These are phyloP conservation scores for Tetrao urogallus DNA, from an alignment of 2,113 vertebrate genomes.

Conservation along the genomic window DNA sequence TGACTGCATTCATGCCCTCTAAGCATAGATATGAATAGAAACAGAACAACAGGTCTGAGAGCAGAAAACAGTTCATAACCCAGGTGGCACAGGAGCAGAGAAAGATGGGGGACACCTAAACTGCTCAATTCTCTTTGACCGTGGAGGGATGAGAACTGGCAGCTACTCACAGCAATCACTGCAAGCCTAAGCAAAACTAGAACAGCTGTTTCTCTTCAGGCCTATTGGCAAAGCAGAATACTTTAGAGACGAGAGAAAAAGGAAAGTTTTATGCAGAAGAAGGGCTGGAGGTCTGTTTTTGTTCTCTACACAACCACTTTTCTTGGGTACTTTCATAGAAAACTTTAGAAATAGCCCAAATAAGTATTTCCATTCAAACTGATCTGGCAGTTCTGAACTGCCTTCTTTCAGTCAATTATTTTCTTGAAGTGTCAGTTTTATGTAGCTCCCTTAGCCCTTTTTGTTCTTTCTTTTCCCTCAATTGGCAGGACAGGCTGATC, in stretches of 20 bases:
- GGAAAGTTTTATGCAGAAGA: slow-evolving; percentile 41
- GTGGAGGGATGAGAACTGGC: neutral
- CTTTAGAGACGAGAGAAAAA: slow-evolving; percentile 49
- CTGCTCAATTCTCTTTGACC: rapidly evolving
- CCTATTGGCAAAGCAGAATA: slow-evolving; percentile 44
- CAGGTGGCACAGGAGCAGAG: neutral
- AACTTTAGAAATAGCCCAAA: neutral
- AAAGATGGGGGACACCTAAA: neutral
- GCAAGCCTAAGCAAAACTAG: slow-evolving; percentile 27
- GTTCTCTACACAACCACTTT: slow-evolving; percentile 15
- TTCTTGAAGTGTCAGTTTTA: neutral
- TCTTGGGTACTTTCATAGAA: neutral
- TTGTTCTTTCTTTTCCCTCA: neutral
- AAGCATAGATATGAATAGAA: neutral
- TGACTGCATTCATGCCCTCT: neutral
- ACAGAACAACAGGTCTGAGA: neutral
- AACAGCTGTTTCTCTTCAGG: slow-evolving; percentile 57
- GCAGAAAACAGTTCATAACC: neutral
- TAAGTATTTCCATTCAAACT: neutral
- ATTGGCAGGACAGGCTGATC: neutral
- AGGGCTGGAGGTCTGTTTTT: slow-evolving; percentile 13
- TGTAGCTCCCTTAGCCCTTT: neutral
- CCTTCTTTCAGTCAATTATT: slow-evolving; percentile 4
- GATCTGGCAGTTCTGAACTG: neutral
- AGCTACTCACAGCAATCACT: neutral